These are phyloP conservation scores for Phyllotis vaccarum DNA, from an alignment of 2,797 vertebrate genomes.

Conservation along the genomic window DNA sequence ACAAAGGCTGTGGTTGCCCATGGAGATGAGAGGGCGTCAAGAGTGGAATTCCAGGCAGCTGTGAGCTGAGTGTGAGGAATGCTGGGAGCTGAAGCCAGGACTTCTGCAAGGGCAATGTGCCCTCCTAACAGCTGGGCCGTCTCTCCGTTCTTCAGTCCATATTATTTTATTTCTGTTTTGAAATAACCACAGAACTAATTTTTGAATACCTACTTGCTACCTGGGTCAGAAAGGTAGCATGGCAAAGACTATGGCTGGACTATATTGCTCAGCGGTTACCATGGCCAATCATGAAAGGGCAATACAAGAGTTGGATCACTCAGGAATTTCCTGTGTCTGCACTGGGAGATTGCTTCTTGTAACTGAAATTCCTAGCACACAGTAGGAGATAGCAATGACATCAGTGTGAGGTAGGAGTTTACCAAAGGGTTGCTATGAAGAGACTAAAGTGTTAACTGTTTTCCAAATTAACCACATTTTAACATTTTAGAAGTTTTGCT, in stretches of 20 bases:
- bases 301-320: neutral
- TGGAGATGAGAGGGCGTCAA: neutral
- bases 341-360: neutral
- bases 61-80: neutral
- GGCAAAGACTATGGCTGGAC: neutral
- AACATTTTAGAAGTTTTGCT: neutral
- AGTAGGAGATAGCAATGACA: neutral
- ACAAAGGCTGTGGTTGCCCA: neutral
- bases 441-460: neutral
- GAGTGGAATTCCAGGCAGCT: neutral
- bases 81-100: neutral
- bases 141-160: too few species aligned
- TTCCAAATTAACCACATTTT: neutral
- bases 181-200: neutral
- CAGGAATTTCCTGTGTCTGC: neutral
- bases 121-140: neutral
- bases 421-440: neutral
- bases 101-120: neutral
- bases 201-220: neutral
- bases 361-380: neutral
- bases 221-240: neutral
- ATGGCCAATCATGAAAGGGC: neutral
- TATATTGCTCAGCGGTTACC: neutral
- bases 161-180: slow-evolving; percentile 24
- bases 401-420: neutral